Conservation (phyloP, 2,113 vertebrate genomes). For the pig (Sus scrofa) region DNA sequence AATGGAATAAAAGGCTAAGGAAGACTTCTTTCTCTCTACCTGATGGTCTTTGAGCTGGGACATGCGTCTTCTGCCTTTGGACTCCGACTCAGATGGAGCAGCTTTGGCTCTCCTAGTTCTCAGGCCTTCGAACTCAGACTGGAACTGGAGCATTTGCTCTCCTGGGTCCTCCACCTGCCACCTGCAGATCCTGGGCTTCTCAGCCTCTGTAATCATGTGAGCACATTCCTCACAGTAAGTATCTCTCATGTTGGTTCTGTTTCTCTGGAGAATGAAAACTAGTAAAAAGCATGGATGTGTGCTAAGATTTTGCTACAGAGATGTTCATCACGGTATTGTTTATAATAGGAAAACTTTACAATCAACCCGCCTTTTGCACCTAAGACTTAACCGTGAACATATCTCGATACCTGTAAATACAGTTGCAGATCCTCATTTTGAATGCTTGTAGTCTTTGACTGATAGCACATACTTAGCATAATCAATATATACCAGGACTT, state of each 20-base stretch:
- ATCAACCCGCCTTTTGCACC: not conserved
- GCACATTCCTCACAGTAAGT: not conserved
- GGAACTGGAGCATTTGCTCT: not conserved
- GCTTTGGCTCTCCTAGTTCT: not conserved
- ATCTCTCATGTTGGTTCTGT: not conserved
- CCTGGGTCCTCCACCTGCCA: not conserved
- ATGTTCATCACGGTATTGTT: slow-evolving; percentile 12
- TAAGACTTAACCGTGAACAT: not conserved
- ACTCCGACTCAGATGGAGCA: not conserved
- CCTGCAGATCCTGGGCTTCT: not conserved
- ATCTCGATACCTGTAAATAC: not conserved
- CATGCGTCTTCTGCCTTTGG: not conserved
- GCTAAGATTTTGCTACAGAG: not conserved
- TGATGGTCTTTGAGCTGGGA: not conserved
- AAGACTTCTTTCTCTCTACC: not conserved
- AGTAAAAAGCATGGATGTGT: not conserved
- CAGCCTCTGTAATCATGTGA: not conserved
- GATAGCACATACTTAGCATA: not conserved
- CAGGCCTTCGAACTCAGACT: not conserved
- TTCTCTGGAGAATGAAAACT: not conserved
- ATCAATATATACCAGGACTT: not conserved
- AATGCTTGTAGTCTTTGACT: not conserved
- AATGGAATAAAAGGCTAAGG: not conserved
- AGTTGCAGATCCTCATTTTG: not conserved
- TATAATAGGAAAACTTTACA: not conserved